These are phyloP conservation scores for Acarapis woodi DNA, from an alignment of 1,140 invertebrate genomes.

Conservation along the genomic window DNA sequence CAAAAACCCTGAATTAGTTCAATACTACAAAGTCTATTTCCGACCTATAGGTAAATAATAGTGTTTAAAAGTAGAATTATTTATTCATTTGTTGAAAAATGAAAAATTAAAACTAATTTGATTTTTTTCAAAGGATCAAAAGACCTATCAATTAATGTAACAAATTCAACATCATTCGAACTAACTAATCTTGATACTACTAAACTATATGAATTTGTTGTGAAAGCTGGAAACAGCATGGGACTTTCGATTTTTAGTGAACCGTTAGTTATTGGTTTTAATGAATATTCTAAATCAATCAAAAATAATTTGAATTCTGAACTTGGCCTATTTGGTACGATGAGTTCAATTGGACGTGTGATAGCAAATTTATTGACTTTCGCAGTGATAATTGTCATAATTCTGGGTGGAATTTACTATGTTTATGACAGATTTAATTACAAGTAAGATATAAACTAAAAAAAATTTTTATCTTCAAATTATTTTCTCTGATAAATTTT, in stretches of 20 bases:
- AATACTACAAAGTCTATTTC: slow-evolving; percentile 36
- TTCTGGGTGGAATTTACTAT: no score
- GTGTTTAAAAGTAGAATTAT: not conserved
- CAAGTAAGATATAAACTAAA: no score
- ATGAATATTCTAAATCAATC: not conserved
- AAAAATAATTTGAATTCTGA: not conserved
- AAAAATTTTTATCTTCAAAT: no score
- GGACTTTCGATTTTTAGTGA: slow-evolving; percentile 39
- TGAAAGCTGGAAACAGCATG: slow-evolving; percentile 46
- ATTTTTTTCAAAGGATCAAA: no score
- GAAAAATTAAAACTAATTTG: no score
- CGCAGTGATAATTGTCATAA: no score
- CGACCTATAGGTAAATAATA: slow-evolving; percentile 10
- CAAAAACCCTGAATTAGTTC: slow-evolving; percentile 50
- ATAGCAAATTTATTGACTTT: no score
- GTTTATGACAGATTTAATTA: no score
- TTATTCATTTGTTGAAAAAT: not conserved
- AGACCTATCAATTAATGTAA: slow-evolving; percentile 1
- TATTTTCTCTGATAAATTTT: no score
- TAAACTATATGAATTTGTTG: slow-evolving; percentile 38
- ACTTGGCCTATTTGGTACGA: no score
- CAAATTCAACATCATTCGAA: not conserved
- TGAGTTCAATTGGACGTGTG: no score
- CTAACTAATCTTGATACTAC: slow-evolving; percentile 29
- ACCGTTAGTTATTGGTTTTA: slow-evolving; percentile 29